These are phyloP conservation scores for Megaceryle torquata DNA, from an alignment of 2,113 vertebrate genomes.

Conservation along the genomic window DNA sequence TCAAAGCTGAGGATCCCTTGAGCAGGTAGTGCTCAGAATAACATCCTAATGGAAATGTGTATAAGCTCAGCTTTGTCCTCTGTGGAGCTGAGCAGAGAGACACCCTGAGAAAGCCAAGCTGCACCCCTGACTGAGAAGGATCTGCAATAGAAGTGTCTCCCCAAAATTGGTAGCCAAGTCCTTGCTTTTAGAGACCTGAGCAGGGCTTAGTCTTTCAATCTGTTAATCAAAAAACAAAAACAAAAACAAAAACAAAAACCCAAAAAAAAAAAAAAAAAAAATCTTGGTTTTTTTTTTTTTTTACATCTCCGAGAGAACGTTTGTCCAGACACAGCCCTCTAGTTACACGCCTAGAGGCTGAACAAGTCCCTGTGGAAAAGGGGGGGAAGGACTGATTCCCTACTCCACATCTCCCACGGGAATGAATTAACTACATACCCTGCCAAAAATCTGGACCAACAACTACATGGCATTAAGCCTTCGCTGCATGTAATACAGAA, in stretches of 20 bases:
- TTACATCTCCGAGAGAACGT: not conserved
- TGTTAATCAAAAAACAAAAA: too few species aligned
- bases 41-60: not conserved
- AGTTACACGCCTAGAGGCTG: not conserved
- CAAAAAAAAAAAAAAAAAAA: too few species aligned
- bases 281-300: not conserved
- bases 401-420: not conserved
- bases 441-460: not conserved
- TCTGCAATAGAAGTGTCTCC: not conserved
- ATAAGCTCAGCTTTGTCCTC: not conserved
- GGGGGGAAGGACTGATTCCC: not conserved
- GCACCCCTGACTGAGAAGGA: not conserved
- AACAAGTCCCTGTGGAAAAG: not conserved
- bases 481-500: not conserved
- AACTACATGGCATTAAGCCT: not conserved
- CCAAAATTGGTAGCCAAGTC: not conserved
- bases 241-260: too few species aligned
- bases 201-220: not conserved
- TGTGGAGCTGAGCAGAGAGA: rapidly evolving
- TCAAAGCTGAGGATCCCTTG: not conserved
- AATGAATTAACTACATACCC: not conserved
- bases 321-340: not conserved
- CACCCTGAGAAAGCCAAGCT: not conserved
- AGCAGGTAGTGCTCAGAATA: not conserved
- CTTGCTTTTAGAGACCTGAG: not conserved